A percentile compares a stretch with the other conserved stretches of the same genome.
These are phyloP conservation scores for Saturnia pavonia DNA, from an alignment of 2,888 invertebrate species.

Conservation along the genomic window DNA sequence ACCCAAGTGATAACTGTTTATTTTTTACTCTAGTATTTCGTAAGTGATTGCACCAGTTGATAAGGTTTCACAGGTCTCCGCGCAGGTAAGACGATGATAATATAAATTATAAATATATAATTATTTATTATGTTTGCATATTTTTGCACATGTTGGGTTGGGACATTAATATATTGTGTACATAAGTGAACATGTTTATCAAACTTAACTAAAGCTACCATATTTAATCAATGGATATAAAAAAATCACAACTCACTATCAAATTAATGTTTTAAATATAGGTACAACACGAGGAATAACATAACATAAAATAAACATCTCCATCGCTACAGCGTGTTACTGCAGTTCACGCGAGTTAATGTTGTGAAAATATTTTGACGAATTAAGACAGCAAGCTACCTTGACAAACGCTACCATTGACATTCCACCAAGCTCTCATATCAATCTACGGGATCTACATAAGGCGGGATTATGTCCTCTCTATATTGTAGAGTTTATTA, in stretches of 20 bases:
- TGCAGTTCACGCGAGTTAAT: constrained; percentile 4
- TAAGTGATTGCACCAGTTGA: neutral
- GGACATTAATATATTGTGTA: neutral
- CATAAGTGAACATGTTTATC: neutral
- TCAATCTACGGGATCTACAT: neutral
- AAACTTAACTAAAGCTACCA: neutral
- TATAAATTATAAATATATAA: neutral
- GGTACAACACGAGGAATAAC: neutral
- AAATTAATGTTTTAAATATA: too few species aligned
- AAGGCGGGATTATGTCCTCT: neutral
- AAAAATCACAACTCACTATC: too few species aligned
- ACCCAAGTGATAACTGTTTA: neutral
- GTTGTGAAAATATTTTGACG: constrained; percentile 1
- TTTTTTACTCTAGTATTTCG: neutral
- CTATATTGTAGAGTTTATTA: neutral
- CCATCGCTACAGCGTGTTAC: neutral
- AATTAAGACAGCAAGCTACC: neutral
- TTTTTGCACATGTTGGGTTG: too few species aligned
- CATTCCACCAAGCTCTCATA: neutral
- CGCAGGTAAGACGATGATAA: neutral
- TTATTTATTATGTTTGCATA: too few species aligned
- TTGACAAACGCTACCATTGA: constrained; percentile 10
- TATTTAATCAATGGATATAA: neutral
- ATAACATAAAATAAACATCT: neutral
- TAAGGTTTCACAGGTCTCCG: neutral